A percentile compares a stretch with the other conserved stretches of the same genome.
Conservation (phyloP, 2,888 invertebrate species). For the Tenthredo distinguenda region DNA sequence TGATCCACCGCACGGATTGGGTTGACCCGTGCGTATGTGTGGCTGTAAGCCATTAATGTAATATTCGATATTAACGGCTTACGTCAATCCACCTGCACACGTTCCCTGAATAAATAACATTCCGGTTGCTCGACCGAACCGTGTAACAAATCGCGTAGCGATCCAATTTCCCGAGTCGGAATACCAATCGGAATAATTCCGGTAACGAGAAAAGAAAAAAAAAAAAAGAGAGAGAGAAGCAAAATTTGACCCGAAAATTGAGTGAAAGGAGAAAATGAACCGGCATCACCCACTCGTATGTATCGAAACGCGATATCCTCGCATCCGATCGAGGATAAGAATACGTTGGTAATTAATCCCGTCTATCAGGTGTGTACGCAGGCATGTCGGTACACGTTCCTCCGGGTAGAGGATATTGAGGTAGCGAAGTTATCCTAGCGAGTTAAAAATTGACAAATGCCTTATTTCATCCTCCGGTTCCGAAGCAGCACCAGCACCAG, state of each 20-base stretch:
- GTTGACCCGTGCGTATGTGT: background rate
- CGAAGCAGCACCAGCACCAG: background rate
- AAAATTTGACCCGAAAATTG: background rate
- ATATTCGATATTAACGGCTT: conserved; percentile 40
- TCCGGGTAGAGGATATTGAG: background rate
- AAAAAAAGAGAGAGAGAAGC: background rate
- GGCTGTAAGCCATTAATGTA: conserved; percentile 31
- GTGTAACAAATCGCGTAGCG: background rate
- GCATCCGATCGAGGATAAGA: background rate
- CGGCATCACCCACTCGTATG: background rate
- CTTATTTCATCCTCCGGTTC: background rate
- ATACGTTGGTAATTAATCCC: background rate
- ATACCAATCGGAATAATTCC: background rate
- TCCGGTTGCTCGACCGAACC: background rate
- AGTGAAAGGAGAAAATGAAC: background rate
- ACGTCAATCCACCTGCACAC: conserved; percentile 5
- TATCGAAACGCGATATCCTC: background rate
- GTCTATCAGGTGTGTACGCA: background rate
- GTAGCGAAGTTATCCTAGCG: background rate
- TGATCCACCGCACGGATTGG: conserved; percentile 13
- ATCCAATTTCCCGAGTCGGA: background rate
- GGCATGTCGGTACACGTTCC: background rate
- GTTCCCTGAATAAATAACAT: conserved; percentile 7
- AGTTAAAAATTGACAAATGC: conserved; percentile 40
- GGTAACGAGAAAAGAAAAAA: background rate